A percentile compares a stretch with the other conserved stretches of the same genome.
These are phyloP conservation scores for Brachyptera risi DNA, from an alignment of 2,888 invertebrate species.

Conservation along the genomic window DNA sequence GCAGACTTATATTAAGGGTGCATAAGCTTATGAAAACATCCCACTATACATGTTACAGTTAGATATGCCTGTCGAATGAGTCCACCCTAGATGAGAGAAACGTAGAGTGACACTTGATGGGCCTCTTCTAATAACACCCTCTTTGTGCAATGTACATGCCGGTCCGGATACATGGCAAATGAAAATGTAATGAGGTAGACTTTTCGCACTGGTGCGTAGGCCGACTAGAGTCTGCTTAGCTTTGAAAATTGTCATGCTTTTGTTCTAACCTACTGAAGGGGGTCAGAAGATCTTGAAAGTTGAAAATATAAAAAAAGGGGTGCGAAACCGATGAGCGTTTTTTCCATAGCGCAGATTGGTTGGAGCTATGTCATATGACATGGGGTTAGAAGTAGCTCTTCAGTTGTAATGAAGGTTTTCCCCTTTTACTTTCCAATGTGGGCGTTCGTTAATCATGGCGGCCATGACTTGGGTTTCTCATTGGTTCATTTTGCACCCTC, in stretches of 20 bases:
- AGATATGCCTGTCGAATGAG: no score
- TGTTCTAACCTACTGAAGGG: conserved; percentile 30
- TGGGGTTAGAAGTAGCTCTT: conserved; percentile 30
- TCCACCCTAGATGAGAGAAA: no score
- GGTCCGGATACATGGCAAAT: not conserved
- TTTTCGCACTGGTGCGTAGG: conserved; percentile 15
- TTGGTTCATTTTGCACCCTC: conserved; percentile 28
- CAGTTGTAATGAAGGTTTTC: conserved; percentile 31
- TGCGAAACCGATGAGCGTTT: conserved; percentile 21
- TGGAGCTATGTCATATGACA: conserved; percentile 39
- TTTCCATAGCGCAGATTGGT: conserved; percentile 41
- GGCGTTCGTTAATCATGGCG: conserved; percentile 27
- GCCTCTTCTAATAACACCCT: not conserved
- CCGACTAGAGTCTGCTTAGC: conserved; percentile 18
- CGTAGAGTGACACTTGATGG: not conserved
- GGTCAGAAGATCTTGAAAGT: conserved; percentile 27
- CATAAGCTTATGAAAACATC: no score
- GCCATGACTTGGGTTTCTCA: conserved; percentile 25
- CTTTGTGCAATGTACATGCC: not conserved
- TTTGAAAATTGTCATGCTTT: conserved; percentile 31
- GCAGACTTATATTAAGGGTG: no score
- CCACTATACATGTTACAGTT: no score
- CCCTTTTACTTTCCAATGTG: conserved; percentile 27
- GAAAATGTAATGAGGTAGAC: conserved; percentile 29
- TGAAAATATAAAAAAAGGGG: conserved; percentile 20